Evolutionary conservation across 2,888 invertebrate genomes (phyloP).

Genomic region (Synanthedon formicaeformis): DNA sequence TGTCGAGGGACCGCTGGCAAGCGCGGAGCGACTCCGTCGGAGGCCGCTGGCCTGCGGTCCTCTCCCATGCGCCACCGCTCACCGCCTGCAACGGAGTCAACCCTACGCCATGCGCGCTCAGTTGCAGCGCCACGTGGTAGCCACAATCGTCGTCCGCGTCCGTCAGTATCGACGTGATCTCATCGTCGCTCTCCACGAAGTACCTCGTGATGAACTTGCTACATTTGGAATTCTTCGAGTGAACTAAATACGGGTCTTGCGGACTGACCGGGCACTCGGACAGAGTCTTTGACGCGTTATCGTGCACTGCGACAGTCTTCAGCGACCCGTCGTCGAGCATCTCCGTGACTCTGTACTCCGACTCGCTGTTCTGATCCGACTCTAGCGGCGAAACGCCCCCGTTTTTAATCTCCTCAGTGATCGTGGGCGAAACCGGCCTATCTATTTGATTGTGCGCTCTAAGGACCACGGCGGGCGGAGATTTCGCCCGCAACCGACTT

Average conservation of each 20-base stretch:
- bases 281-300: conserved; percentile 61
- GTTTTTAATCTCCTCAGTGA: conserved; percentile 33
- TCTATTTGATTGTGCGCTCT: conserved; percentile 60
- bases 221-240: conserved; percentile 69
- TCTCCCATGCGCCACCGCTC: conserved; percentile 57
- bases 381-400: conserved; percentile 32
- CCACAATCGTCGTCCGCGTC: conserved; percentile 82
- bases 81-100: conserved; percentile 76
- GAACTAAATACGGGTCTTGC: conserved; percentile 62
- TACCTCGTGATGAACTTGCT: conserved; percentile 76
- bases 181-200: conserved; percentile 78
- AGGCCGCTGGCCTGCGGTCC: conserved; percentile 7
- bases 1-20: conserved; percentile 56
- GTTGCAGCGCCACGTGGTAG: conserved; percentile 79
- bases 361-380: conserved; percentile 54
- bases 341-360: conserved; percentile 60
- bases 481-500: conserved; percentile 42
- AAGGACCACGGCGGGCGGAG: conserved; percentile 52
- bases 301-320: conserved; percentile 61
- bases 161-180: conserved; percentile 77
- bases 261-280: conserved; percentile 58
- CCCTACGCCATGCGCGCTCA: conserved; percentile 79
- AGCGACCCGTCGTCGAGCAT: conserved; percentile 66
- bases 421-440: conserved; percentile 40
- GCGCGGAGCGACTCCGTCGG: conserved; percentile 43